Base-by-base conservation (phyloP, 1,140 invertebrate genomes). In the Lethrus apterus region DNA sequence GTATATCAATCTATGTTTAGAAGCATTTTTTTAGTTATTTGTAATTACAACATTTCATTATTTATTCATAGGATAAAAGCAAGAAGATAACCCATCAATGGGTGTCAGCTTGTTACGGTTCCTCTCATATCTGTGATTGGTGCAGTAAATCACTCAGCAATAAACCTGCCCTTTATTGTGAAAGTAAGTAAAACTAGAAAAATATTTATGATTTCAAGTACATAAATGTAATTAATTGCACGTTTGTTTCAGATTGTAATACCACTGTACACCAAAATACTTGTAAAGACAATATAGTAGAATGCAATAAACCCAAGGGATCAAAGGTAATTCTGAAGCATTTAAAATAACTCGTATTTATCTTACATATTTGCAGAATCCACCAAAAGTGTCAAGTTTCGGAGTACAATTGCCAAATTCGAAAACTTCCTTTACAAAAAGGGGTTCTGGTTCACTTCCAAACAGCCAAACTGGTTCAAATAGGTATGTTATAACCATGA, bases 241-340 rank as follows among this genome's bases (percentile, higher is more conserved):
- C 47, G 58, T 50, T 43, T 55, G 35, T 72, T 71, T 32, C 71
- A 89, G 87, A 77, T 72, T 92, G 88, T 67, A 79, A 81, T 50
- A 78, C 84, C 46, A 87, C 83, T 44, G 84, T 91, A 30, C 89
- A 93, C 68, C 87, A 91, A 60, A 83, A 79, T 60, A 77, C 79
- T 3, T 93, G 89, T 67, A 89, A 89, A 65, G 88, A 92, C 64
- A 85, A 89, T 69, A 80, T 89, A 49, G 65, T 74, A 21, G 82
- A 87, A 48, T 93, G 88, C 65, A 78, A 75, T 44, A 85, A 85
- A 60, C 73, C 76, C 40, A 81, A 81, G 68, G 68, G 71, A 42
- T 71, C 72, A 24, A 84, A 83, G 76, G 80, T 81, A 31, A 20
- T 7, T 23, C 10, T 30, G 10, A 34, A 14, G 19, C 11, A 29